Percentiles rank a stretch among this genome's conserved stretches.
phyloP scores from a whole-genome alignment of 2,797 vertebrate species.

The Meriones psammophilus region DNA sequence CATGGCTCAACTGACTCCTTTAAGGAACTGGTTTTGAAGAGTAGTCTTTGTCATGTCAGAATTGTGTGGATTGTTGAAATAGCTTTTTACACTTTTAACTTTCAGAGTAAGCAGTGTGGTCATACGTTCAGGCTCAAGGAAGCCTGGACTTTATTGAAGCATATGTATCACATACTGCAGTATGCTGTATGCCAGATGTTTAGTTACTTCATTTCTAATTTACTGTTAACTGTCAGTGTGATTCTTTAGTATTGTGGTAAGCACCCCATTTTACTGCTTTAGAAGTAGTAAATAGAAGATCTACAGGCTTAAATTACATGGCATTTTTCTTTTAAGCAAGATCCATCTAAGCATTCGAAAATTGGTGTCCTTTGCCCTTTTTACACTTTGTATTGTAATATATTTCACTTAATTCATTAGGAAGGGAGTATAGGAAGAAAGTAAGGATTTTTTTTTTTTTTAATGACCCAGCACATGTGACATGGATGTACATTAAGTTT shows the following conservation, averaged over 20 bases:
- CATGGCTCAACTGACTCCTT: constrained; percentile 10
- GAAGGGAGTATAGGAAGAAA: not conserved
- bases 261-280: not conserved
- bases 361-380: not conserved
- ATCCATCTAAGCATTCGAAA: not conserved
- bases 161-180: not conserved
- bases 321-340: not conserved
- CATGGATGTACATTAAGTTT: not conserved
- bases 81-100: not conserved
- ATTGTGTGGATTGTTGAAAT: not conserved
- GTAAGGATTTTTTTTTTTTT: not conserved
- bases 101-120: not conserved
- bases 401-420: not conserved
- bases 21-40: constrained; percentile 26
- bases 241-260: not conserved
- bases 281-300: not conserved
- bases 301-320: not conserved
- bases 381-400: not conserved
- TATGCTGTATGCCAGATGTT: not conserved
- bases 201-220: not conserved
- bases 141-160: not conserved
- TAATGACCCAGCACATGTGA: not conserved
- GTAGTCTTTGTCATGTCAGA: not conserved
- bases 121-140: not conserved
- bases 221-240: not conserved